phyloP scores from a whole-genome alignment of 2,113 vertebrate genomes.

The Melanostigma gelatinosum region DNA sequence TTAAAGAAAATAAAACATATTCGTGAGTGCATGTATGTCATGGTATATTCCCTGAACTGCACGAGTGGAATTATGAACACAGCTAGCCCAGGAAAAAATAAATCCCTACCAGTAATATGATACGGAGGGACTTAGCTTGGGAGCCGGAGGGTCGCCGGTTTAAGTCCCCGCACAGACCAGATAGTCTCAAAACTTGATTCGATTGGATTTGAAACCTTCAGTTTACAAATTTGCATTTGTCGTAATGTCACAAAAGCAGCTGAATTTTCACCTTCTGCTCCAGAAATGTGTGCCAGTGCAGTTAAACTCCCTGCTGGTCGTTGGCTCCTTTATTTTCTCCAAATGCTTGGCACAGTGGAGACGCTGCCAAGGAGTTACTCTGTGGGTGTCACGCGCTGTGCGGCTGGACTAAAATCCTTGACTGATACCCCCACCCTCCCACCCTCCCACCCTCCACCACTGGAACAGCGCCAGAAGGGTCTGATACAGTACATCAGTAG shows the following conservation, averaged over 20 bases:
- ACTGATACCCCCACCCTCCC: conserved; percentile 14
- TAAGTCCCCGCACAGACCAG: not conserved
- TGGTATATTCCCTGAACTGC: not conserved
- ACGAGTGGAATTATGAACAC: not conserved
- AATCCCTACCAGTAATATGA: not conserved
- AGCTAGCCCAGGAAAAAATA: not conserved
- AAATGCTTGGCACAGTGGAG: conserved; percentile 70
- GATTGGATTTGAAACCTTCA: not conserved
- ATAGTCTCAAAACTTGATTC: too few species aligned
- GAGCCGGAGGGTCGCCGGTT: not conserved
- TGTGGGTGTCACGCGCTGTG: conserved; percentile 58
- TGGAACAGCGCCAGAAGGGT: conserved; percentile 51
- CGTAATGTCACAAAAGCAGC: not conserved
- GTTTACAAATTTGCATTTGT: conserved; percentile 1
- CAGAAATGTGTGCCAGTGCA: conserved; percentile 35
- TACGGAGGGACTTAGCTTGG: not conserved
- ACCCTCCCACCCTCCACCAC: not conserved
- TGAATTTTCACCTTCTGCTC: not conserved
- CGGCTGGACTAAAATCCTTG: conserved; percentile 48
- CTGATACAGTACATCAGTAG: conserved; percentile 12
- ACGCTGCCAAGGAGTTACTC: conserved; percentile 62
- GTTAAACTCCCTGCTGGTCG: conserved; percentile 43
- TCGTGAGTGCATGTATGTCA: not conserved
- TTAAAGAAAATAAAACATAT: not conserved
- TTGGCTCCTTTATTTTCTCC: conserved; percentile 57